A percentile compares a stretch with the other conserved stretches of the same genome.
Conservation (phyloP, 1,140 invertebrate genomes). For the Solenopsis fugax region DNA sequence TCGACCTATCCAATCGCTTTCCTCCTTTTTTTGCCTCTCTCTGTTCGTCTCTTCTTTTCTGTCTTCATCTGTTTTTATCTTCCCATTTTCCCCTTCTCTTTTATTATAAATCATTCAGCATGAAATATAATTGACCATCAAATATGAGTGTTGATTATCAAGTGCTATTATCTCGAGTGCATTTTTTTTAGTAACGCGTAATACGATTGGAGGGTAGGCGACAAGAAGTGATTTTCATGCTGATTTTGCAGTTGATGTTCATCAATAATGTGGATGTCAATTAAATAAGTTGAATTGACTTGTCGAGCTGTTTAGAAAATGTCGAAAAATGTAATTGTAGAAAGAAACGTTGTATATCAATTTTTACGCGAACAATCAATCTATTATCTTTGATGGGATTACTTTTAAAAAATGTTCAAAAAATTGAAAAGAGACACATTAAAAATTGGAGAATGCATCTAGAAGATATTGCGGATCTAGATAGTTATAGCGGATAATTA, state of each 20-base stretch:
- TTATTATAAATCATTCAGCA: slow-evolving; percentile 2
- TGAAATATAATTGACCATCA: slow-evolving; percentile 67
- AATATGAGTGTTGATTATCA: slow-evolving; percentile 63
- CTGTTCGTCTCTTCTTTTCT: background rate
- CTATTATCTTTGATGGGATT: background rate
- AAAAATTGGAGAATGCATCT: background rate
- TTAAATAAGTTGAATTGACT: background rate
- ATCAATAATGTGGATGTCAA: background rate
- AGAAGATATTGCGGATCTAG: background rate
- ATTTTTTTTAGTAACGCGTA: slow-evolving; percentile 58
- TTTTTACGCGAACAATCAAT: background rate
- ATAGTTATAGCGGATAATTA: background rate
- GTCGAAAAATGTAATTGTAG: background rate
- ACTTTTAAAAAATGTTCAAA: background rate
- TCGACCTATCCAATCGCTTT: slow-evolving; percentile 52
- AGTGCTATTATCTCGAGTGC: slow-evolving; percentile 58
- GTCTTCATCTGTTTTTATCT: background rate
- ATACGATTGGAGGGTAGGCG: background rate
- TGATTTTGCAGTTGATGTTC: background rate
- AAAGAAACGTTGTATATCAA: background rate
- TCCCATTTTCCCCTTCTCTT: background rate
- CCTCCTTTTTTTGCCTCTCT: background rate
- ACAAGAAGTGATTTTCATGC: background rate
- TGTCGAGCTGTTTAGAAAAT: background rate
- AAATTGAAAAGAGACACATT: background rate